A percentile compares a stretch with the other conserved stretches of the same genome.
Conservation (phyloP, 2,113 vertebrate genomes). For the Gadus chalcogrammus region DNA sequence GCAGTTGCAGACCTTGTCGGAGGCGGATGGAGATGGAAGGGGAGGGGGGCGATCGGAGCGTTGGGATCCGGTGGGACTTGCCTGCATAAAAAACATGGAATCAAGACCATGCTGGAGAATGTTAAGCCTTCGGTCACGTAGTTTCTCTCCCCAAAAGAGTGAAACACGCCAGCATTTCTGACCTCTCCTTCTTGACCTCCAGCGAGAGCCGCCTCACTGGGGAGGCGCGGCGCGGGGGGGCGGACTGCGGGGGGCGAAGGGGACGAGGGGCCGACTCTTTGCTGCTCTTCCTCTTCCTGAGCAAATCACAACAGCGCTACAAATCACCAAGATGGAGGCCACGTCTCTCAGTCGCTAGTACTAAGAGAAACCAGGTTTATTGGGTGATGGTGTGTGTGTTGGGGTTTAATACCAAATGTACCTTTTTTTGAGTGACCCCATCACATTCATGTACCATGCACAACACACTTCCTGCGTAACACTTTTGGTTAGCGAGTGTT, state of each 20-base stretch:
- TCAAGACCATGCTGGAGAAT: background rate
- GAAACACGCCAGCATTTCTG: slow-evolving; percentile 20
- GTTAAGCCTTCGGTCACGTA: background rate
- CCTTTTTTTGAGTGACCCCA: slow-evolving; percentile 10
- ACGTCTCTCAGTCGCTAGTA: background rate
- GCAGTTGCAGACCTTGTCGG: slow-evolving; percentile 51
- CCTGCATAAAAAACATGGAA: slow-evolving; percentile 42
- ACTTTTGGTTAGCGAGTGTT: no score
- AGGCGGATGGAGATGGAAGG: slow-evolving; percentile 68
- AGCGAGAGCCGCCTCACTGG: slow-evolving; percentile 29
- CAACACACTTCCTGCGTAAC: slow-evolving; percentile 8
- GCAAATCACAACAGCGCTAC: slow-evolving; percentile 38
- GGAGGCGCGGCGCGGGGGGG: slow-evolving; percentile 17
- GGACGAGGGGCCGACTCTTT: slow-evolving; percentile 46
- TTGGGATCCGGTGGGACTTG: slow-evolving; percentile 65
- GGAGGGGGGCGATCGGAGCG: slow-evolving; percentile 63
- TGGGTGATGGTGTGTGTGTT: no score
- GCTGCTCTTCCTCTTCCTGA: slow-evolving; percentile 69
- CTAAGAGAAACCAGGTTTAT: no score
- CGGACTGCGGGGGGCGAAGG: slow-evolving; percentile 19
- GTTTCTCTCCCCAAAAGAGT: background rate
- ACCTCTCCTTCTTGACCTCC: slow-evolving; percentile 66
- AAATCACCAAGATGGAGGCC: slow-evolving; percentile 10
- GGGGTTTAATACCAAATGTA: no score
- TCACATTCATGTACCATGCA: slow-evolving; percentile 31